Evolutionary conservation across 2,797 vertebrate genomes (phyloP).

Genomic region (Toxotes lorentzi): DNA sequence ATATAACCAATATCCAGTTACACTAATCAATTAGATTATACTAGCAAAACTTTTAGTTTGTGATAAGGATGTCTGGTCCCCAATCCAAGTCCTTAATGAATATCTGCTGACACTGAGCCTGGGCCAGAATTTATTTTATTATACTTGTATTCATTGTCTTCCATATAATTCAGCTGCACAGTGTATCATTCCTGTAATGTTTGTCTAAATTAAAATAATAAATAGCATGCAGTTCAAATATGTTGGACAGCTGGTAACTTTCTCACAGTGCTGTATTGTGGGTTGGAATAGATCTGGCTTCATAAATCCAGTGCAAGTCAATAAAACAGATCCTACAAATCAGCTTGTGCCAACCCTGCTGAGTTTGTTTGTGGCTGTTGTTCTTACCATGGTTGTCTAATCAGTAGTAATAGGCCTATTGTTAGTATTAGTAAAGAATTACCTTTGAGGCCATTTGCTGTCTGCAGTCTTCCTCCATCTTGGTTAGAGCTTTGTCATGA

Average conservation of each 20-base stretch:
- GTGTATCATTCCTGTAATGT: background rate
- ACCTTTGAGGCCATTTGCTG: slow-evolving; percentile 69
- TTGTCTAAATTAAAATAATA: background rate
- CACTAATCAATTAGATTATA: background rate
- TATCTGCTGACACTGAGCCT: slow-evolving; percentile 9
- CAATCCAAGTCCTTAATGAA: background rate
- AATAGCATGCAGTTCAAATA: background rate
- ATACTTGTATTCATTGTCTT: slow-evolving; percentile 2
- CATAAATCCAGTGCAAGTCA: background rate
- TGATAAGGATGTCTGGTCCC: slow-evolving; percentile 4
- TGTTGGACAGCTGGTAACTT: background rate
- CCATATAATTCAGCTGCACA: slow-evolving; percentile 5
- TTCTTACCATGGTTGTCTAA: background rate
- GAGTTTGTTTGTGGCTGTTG: background rate
- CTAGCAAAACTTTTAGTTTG: background rate
- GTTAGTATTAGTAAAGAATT: slow-evolving; percentile 2
- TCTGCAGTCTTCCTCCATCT: slow-evolving; percentile 85
- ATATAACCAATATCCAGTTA: slow-evolving; percentile 12
- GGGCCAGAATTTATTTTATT: slow-evolving; percentile 14
- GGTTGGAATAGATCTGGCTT: background rate
- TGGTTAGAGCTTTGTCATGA: slow-evolving; percentile 83
- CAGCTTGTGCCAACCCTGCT: background rate
- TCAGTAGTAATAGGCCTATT: background rate
- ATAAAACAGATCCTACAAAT: background rate
- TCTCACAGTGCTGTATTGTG: background rate